Base-by-base conservation (phyloP, 2,797 vertebrate genomes). In the Eutrigla gurnardus region DNA sequence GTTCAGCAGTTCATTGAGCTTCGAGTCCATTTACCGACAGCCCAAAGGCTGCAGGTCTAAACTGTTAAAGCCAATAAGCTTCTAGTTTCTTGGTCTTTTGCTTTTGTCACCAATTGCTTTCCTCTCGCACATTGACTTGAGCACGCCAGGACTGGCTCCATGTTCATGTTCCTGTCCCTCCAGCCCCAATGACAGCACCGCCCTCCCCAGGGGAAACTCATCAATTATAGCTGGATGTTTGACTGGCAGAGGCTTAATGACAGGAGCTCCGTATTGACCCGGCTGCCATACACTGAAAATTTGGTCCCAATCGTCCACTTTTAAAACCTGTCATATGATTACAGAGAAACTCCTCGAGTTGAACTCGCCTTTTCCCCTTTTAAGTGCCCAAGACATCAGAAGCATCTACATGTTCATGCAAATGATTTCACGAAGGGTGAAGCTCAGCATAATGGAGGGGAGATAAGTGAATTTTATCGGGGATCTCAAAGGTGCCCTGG, bases 241-340 rank as follows among this genome's bases (percentile, higher is more conserved):
- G 94, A 94, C 90, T 94, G 93, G 90, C 94, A 94, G 90, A 86
- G 87, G 84, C 92, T 92, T 94, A 94, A 94, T 93, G 93, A 94
- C 93, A 93, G 89, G 85, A 90, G 90, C 91, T 89, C 88, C 50
- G 84, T 93, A 94, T 94, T 93, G 94, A 95, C 93, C 91, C 64
- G 65, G 78, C 90, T 92, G 91, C 88, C 92, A 87, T 87, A 92
- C 88, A 77, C 82, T 86, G 83, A 91, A 93, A 92, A 92, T 89
- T 84, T 77, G 82, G 83, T 91, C 87, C 89, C 82, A 80, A 82
- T 89, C 65, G 65, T 84, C 87, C 84, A 25, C 85, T 90, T 91
- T 86, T 84, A 88, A 89, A 92, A 91, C 81, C 88, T 83, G 81
- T 92, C 85, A 86, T 89, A 93, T 83, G 70, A 92, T 91, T 89